A percentile compares a stretch with the other conserved stretches of the same genome.
Conservation (phyloP, 1,140 invertebrate species). For the Neoseiulus cucumeris region DNA sequence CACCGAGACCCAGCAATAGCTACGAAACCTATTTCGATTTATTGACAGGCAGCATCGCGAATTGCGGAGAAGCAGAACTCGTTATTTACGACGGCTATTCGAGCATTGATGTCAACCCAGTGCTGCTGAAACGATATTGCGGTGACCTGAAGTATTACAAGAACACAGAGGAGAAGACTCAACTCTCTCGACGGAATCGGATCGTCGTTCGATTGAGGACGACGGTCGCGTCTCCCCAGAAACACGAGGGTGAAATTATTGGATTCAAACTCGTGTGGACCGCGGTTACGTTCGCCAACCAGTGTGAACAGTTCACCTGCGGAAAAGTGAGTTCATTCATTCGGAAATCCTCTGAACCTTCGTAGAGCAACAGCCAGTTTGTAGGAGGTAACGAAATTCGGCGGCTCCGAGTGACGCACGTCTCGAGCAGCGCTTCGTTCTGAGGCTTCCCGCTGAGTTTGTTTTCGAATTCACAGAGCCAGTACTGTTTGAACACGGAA, state of each 20-base stretch:
- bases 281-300: constrained; percentile 22
- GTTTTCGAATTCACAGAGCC: constrained; percentile 16
- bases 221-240: neutral
- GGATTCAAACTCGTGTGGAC: constrained; percentile 27
- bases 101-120: constrained; percentile 19
- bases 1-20: no score
- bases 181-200: constrained; percentile 25
- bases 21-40: neutral
- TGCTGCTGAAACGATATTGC: constrained; percentile 21
- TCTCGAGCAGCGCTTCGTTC: no score
- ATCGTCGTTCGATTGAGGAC: constrained; percentile 23
- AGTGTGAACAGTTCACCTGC: constrained; percentile 16
- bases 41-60: constrained; percentile 18
- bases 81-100: constrained; percentile 26
- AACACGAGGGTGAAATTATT: constrained; percentile 15
- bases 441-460: no score
- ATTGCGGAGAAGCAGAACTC: constrained; percentile 22
- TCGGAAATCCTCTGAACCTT: no score
- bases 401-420: no score
- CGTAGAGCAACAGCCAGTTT: no score
- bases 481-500: constrained; percentile 22
- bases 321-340: neutral
- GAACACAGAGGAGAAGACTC: constrained; percentile 23
- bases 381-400: no score
- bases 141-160: constrained; percentile 26